Base-by-base conservation (phyloP, 2,888 invertebrate genomes). In the Coleophora flavipennella region DNA sequence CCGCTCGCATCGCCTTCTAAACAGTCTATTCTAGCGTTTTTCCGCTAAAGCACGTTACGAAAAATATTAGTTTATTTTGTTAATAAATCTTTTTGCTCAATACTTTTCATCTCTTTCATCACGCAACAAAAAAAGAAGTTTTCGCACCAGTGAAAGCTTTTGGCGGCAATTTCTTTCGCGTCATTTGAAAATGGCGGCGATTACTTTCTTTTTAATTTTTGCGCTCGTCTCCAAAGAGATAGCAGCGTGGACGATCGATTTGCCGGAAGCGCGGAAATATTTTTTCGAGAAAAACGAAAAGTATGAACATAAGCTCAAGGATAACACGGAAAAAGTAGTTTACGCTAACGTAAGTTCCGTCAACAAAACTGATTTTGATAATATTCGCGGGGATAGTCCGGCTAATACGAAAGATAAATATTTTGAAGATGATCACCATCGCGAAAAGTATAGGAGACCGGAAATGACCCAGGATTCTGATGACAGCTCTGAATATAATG, bases 211-310 rank as follows among this genome's bases (percentile, higher is more conserved):
- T 36, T 25, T 62, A 13, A 32, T 64, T 40, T 47, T 62, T 26
- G 52, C 57, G 33, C 44, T 66, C 31, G 48, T 51, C 38, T 37
- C 63, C 27, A 44, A 57, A 38, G 59, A 65, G 53, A 68, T 70
- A 28, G 35, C 55, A 6, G 40, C 71, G n/a, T 81, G 80, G 80
- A 79, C 78, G 1, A 62, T 79, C 13, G 77, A 81, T 50, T 51
- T 79, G 42, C 67, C 68, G 31, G 72, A 73, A 57, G 67, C 71
- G 36, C 56, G 76, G 27, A 67, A 62, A 37, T 63, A 59, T 44
- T 58, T 63, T 40, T 69, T 72, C 12, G 62, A 67, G 33, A 66
- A 61, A 45, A 54, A 62, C 35, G 57, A 59, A n/a, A 44, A 42
- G 1, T 43, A 46, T 25, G 53, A 50, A 11, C 20, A 20, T 6